Base-by-base conservation (phyloP, 2,888 invertebrate species). In the Drosophila gaucha region DNA sequence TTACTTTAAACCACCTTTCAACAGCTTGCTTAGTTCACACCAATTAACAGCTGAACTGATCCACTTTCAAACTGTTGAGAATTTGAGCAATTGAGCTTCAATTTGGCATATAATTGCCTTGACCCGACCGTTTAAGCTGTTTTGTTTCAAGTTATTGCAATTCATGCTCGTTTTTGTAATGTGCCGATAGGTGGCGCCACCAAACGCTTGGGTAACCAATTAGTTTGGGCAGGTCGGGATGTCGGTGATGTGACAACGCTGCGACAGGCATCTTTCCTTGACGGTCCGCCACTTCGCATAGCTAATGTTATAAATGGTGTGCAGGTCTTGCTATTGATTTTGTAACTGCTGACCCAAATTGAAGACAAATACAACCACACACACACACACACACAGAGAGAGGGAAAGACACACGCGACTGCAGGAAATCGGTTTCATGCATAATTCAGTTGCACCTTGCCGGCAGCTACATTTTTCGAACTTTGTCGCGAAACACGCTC, bases 291-390 rank as follows among this genome's bases (percentile, higher is more conserved):
- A 41, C 18, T 16, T 14, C 14, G 41, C 33, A 20, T 39, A 8
- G 47, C 8, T 36, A 33, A 35, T 63, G 51, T 64, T 57, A 20
- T 38, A 46, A 12, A 18, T 31, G 33, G 31, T 63, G 22, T 36
- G 38, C 50, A 31, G 10, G 62, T 14, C 62, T 54, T 38, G 62
- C 55, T 78, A 82, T 86, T 87, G 88, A 85, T 85, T 84, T 85
- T 68, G 75, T 62, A 67, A 24, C 60, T 72, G 58, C 26, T 85
- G 85, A 83, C 86, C 79, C 72, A 85, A 78, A 76, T 85, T 50
- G 56, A 26, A 30, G 16, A 22, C 39, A 18, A 43, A 41, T 56
- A 63, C 51, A 62, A 24, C 26, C 49, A 58, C 47, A 46, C 41
- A 49, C 30, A 30, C 49, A 26, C 9, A 41, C 20, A 36, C n/a